Base-by-base conservation (phyloP, 2,113 vertebrate species). In the Andinoacara biseriatus region DNA sequence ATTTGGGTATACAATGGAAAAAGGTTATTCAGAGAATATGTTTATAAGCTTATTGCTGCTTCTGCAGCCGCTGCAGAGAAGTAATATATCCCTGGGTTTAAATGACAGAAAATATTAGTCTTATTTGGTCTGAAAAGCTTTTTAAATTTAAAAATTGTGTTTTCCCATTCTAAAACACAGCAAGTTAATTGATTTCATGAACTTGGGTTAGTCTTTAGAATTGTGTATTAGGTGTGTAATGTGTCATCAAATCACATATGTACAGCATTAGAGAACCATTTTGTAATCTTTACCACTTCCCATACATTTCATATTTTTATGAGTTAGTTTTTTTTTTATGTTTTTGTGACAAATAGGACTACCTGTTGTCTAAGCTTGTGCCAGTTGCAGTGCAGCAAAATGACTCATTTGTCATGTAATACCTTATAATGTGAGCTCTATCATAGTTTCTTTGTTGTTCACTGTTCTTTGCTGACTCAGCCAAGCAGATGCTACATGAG, bases 1-100 rank as follows among this genome's bases (percentile, higher is more conserved):
- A 58, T 80, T 84, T 78, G 57, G 84, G 74, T 58, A 74, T 31
- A 85, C 56, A 33, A 52, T 54, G 2, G 22, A 78, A 29, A 62
- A 35, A 58, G 43, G 54, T 49, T 83, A 38, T 69, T 74, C 43
- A 80, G 29, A 80, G 18, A 80, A 57, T 60, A 15, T 58, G 57
- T n/a, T 58, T 9, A 46, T 20, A 24, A 54, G 3, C 58, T 52
- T 38, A 69, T 58, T 78, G 59, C 58, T 82, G 29, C 74, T 80
- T 18, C 38, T 81, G 33, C 61, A 78, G 13, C 58, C 81, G 31
- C 80, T 63, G 65, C 63, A 80, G 57, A n/a, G 82, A 18, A 17
- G 22, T 72, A 72, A 2, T 74, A 78, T 81, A 81, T 78, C 17
- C 1, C 2, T 10, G 15, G 5, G 46, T 57, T 67, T 74, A 9